A percentile compares a stretch with the other conserved stretches of the same genome.
phyloP scores from a whole-genome alignment of 2,797 vertebrate species.

The Sciurus vulgaris region DNA sequence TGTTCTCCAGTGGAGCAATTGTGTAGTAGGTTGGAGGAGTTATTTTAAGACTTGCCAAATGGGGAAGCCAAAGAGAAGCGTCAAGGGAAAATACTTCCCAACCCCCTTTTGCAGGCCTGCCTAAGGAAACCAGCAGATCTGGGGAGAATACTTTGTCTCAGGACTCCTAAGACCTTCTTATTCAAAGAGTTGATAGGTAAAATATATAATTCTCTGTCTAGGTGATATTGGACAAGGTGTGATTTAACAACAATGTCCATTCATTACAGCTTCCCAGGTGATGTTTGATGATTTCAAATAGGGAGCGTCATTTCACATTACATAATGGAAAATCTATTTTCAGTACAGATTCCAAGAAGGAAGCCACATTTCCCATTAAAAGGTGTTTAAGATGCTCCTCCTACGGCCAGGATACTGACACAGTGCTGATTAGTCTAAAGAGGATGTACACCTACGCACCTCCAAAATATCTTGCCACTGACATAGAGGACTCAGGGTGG shows the following conservation, averaged over 20 bases:
- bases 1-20: not conserved
- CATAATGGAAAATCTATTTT: conserved; percentile 35
- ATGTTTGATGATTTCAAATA: not conserved
- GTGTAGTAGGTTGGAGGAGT: not conserved
- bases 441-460: not conserved
- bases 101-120: not conserved
- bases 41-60: conserved; percentile 8
- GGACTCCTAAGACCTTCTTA: conserved; percentile 15
- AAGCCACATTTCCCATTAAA: conserved; percentile 34
- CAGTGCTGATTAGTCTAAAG: not conserved
- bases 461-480: not conserved
- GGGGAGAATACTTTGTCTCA: not conserved
- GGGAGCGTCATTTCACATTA: not conserved
- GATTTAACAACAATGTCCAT: not conserved
- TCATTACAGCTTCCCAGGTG: not conserved
- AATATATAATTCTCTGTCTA: not conserved
- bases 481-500: not conserved
- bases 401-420: not conserved
- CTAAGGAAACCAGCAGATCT: not conserved
- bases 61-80: not conserved
- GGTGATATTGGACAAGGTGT: conserved; percentile 8
- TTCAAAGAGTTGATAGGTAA: not conserved
- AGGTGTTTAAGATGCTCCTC: not conserved
- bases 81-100: not conserved
- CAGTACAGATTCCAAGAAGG: conserved; percentile 30